These are phyloP conservation scores for Ellobium chinense DNA, from an alignment of 2,888 invertebrate genomes.

Conservation along the genomic window DNA sequence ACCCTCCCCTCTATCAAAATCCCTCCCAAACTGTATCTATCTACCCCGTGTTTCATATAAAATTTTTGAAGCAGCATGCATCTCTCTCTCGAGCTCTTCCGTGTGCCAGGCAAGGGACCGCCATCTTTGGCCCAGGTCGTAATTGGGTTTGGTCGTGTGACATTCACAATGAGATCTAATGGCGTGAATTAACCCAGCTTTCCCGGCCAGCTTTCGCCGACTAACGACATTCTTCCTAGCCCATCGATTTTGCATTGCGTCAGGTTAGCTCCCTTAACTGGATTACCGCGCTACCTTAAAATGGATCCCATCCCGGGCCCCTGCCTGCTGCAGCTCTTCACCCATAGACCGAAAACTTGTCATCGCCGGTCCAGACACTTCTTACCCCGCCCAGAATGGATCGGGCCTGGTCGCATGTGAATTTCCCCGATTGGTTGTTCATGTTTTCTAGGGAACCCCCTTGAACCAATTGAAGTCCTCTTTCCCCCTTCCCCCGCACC, in stretches of 20 bases:
- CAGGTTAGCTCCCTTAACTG: neutral
- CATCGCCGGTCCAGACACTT: neutral
- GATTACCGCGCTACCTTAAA: neutral
- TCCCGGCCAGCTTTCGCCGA: neutral
- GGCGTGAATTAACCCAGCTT: constrained; percentile 27
- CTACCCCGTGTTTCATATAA: neutral
- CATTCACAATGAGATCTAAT: constrained; percentile 34
- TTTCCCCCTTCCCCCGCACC: no score
- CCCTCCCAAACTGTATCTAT: neutral
- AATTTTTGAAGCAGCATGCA: no score
- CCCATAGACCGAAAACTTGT: neutral
- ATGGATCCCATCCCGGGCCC: neutral
- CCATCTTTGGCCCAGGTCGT: constrained; percentile 8
- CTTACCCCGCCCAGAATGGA: neutral
- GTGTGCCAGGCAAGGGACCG: neutral
- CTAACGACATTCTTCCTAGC: constrained; percentile 5
- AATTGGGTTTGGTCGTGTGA: constrained; percentile 12
- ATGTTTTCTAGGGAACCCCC: no score
- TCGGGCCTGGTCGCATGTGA: neutral
- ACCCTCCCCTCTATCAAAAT: neutral
- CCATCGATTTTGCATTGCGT: constrained; percentile 26
- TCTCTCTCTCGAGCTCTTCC: neutral
- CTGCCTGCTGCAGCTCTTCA: neutral
- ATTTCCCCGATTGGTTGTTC: no score
- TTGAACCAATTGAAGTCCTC: no score